phyloP scores from a whole-genome alignment of 2,888 invertebrate genomes.

The Amiota mariae region DNA sequence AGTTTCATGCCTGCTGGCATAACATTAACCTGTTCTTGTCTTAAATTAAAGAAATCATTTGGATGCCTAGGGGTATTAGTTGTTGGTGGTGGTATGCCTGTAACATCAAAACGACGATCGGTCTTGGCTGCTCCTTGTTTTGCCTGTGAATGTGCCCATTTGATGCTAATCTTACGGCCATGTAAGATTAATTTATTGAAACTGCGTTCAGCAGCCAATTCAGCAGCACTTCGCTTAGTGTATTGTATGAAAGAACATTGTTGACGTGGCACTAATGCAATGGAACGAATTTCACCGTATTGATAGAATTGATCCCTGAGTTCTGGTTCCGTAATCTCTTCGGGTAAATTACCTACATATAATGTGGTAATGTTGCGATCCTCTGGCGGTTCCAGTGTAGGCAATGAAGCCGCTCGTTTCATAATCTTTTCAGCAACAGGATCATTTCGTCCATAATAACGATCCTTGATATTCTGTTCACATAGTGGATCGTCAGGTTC shows the following conservation, averaged over 20 bases:
- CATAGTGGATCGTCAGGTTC: slow-evolving; percentile 95
- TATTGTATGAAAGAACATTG: slow-evolving; percentile 98
- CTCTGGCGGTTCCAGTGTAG: slow-evolving; percentile 95
- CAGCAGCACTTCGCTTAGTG: slow-evolving; percentile 91
- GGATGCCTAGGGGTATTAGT: slow-evolving; percentile 76
- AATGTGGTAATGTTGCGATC: slow-evolving; percentile 96
- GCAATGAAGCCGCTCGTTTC: slow-evolving; percentile 91
- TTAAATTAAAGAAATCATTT: slow-evolving; percentile 79
- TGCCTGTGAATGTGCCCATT: slow-evolving; percentile 98
- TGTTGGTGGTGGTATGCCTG: slow-evolving; percentile 85
- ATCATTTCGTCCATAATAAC: slow-evolving; percentile 93
- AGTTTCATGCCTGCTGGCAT: slow-evolving; percentile 73
- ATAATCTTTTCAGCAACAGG: slow-evolving; percentile 94
- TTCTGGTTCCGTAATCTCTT: slow-evolving; percentile 90
- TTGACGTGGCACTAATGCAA: slow-evolving; percentile 93
- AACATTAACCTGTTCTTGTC: slow-evolving; percentile 72
- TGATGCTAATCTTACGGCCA: slow-evolving; percentile 93
- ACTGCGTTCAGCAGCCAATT: slow-evolving; percentile 94
- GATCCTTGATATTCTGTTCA: slow-evolving; percentile 93
- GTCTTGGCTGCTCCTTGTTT: slow-evolving; percentile 76
- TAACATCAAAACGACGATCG: slow-evolving; percentile 79
- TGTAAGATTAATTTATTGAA: slow-evolving; percentile 92
- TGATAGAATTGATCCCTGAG: slow-evolving; percentile 98
- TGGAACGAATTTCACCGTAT: slow-evolving; percentile 96
- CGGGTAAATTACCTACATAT: slow-evolving; percentile 96